Evolutionary conservation across 2,797 vertebrate genomes (phyloP).

Genomic region (Leptoclinus maculatus): DNA sequence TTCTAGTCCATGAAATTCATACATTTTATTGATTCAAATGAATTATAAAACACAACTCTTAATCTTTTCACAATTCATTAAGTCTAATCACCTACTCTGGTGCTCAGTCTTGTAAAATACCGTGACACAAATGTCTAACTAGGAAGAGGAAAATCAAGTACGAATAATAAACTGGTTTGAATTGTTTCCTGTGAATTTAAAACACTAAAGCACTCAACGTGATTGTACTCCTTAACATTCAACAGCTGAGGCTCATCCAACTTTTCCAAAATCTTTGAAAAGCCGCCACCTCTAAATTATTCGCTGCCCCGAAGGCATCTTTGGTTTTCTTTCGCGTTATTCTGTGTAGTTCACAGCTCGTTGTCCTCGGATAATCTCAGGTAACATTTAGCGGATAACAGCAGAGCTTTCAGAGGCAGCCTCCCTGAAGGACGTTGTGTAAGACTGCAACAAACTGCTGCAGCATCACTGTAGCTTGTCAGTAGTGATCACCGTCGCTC

Average conservation of each 20-base stretch:
- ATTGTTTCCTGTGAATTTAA: neutral
- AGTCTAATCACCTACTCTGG: constrained; percentile 5
- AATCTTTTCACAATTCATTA: constrained; percentile 16
- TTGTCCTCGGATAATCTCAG: constrained; percentile 65
- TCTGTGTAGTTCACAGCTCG: constrained; percentile 32
- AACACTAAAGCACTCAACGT: neutral
- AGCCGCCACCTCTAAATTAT: constrained; percentile 56
- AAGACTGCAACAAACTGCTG: constrained; percentile 67
- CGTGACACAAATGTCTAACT: constrained; percentile 5
- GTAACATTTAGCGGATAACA: constrained; percentile 53
- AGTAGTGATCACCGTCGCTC: constrained; percentile 74
- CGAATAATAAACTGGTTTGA: neutral
- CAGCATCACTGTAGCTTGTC: constrained; percentile 78
- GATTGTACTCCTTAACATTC: constrained; percentile 17
- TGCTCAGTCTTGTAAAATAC: neutral
- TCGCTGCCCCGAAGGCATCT: constrained; percentile 39
- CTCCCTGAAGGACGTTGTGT: constrained; percentile 61
- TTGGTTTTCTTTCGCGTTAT: constrained; percentile 28
- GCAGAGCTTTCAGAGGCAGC: constrained; percentile 50
- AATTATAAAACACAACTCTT: neutral
- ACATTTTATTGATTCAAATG: neutral
- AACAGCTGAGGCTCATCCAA: constrained; percentile 28
- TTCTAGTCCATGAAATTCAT: neutral
- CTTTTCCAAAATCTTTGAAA: constrained; percentile 42
- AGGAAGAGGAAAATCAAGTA: neutral